Evolutionary conservation across 2,888 invertebrate species (phyloP).

Genomic region (Opisthograptis luteolata): DNA sequence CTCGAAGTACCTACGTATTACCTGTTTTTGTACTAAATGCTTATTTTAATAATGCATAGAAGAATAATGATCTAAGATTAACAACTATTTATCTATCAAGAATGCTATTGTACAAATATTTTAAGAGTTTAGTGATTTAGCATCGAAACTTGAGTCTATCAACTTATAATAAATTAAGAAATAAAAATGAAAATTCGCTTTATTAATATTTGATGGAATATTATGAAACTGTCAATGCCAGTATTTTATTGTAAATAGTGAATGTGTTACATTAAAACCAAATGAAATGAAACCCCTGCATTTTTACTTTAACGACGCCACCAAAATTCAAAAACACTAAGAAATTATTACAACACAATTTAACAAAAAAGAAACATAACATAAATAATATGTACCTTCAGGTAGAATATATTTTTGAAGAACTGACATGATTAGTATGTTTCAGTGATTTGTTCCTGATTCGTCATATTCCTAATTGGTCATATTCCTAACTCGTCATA

Average conservation of each 20-base stretch:
- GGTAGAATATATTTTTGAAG: too few relatives aligned
- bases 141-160: constrained; percentile 40
- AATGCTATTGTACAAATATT: constrained; percentile 63
- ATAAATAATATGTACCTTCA: too few relatives aligned
- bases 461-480: too few relatives aligned
- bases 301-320: constrained; percentile 48
- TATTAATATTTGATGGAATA: constrained; percentile 50
- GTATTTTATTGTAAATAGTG: constrained; percentile 82
- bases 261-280: constrained; percentile 78
- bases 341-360: too few relatives aligned
- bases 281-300: constrained; percentile 56
- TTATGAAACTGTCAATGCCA: constrained; percentile 75
- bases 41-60: constrained; percentile 40
- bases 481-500: too few relatives aligned
- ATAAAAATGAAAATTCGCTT: constrained; percentile 28
- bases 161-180: constrained; percentile 22
- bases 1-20: constrained; percentile 2
- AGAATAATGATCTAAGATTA: constrained; percentile 41
- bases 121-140: constrained; percentile 55
- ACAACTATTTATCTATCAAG: constrained; percentile 44
- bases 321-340: background rate
- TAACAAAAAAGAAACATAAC: too few relatives aligned
- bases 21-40: constrained; percentile 48
- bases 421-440: too few relatives aligned
- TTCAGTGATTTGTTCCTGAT: too few relatives aligned